These are phyloP conservation scores for Cosmia pyralina DNA, from an alignment of 2,888 invertebrate species.

Conservation along the genomic window DNA sequence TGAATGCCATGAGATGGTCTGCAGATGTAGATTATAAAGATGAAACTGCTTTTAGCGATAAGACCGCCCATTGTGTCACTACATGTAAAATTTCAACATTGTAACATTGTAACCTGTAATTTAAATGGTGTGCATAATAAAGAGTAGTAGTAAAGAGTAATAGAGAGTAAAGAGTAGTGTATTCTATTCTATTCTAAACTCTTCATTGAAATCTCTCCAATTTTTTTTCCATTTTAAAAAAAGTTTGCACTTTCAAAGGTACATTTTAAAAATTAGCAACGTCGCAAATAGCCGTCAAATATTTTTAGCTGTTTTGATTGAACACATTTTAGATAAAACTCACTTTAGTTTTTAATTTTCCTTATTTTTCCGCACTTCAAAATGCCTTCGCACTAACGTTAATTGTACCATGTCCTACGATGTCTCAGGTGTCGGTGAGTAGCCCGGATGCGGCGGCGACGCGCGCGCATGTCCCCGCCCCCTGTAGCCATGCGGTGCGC, in stretches of 20 bases:
- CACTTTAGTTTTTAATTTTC: constrained; percentile 2
- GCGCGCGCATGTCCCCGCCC: constrained; percentile 72
- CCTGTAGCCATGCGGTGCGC: constrained; percentile 73
- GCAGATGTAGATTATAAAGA: neutral
- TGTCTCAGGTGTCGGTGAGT: constrained; percentile 80
- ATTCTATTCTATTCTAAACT: no score
- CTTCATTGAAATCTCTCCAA: neutral
- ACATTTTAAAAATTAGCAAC: neutral
- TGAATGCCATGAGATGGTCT: constrained; percentile 70
- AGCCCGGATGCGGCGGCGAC: constrained; percentile 83
- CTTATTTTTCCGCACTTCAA: neutral
- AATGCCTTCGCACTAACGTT: constrained; percentile 1
- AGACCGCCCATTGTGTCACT: no score
- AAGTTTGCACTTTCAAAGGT: neutral
- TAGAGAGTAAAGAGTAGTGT: no score
- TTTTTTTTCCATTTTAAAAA: neutral
- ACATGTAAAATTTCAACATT: no score
- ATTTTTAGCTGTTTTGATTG: neutral
- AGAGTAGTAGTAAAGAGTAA: no score
- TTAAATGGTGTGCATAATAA: no score
- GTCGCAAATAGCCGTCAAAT: neutral
- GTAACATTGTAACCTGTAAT: no score
- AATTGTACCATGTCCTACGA: constrained; percentile 26
- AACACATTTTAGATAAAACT: constrained; percentile 6
- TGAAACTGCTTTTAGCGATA: no score